phyloP scores from a whole-genome alignment of 2,888 invertebrate species.

The Tanypteryx hageni region DNA sequence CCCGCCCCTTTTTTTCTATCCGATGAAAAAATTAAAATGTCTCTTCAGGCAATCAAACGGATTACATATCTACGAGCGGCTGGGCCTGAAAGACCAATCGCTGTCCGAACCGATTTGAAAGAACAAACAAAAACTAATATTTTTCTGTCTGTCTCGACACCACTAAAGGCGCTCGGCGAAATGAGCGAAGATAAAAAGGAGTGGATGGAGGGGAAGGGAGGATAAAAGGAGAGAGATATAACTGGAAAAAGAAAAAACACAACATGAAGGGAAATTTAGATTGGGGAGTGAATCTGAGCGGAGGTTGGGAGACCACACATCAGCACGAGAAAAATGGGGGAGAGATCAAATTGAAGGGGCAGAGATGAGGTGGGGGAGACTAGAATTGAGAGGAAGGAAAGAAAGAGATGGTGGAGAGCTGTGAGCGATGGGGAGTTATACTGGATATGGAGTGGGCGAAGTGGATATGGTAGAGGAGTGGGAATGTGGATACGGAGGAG shows the following conservation, averaged over 20 bases:
- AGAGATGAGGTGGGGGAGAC: background rate
- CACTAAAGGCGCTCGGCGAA: conserved; percentile 9
- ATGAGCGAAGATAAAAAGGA: background rate
- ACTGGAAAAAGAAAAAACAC: background rate
- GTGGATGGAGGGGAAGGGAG: background rate
- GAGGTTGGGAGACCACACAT: conserved; percentile 5
- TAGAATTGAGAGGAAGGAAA: background rate
- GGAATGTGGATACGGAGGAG: background rate
- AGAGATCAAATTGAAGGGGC: conserved; percentile 29
- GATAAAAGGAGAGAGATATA: background rate
- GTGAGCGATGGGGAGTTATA: background rate
- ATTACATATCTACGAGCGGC: background rate
- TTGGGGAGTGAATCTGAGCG: conserved; percentile 4
- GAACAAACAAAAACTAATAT: conserved; percentile 35
- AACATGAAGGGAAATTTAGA: conserved; percentile 29
- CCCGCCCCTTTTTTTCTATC: background rate
- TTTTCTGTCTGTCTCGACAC: background rate
- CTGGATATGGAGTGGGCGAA: background rate
- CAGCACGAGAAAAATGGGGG: background rate
- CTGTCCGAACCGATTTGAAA: background rate
- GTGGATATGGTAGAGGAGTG: conserved; percentile 11
- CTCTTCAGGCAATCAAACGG: conserved; percentile 35
- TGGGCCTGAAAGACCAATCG: conserved; percentile 15
- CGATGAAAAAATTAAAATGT: conserved; percentile 27
- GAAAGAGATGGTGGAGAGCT: background rate